Evolutionary conservation across 2,888 invertebrate species (phyloP).

Genomic region (Tetrapedia diversipes): DNA sequence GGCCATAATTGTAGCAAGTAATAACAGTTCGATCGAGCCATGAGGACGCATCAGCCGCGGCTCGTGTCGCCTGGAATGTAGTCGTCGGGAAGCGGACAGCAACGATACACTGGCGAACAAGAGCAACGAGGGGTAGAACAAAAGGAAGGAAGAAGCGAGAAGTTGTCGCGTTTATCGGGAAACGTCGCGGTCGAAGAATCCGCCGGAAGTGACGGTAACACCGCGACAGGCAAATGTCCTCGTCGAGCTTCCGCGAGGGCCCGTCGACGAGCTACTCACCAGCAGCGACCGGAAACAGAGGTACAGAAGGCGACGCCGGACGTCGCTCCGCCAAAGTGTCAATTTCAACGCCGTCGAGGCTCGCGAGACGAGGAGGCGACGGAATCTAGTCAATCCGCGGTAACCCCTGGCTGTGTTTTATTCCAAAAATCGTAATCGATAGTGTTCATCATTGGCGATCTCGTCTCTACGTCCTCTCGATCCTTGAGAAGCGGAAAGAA

Average conservation of each 20-base stretch:
- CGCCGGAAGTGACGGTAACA: slow-evolving; percentile 34
- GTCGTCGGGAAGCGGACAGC: slow-evolving; percentile 32
- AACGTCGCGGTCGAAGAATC: slow-evolving; percentile 27
- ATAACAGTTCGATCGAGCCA: slow-evolving; percentile 67
- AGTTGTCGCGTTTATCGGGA: slow-evolving; percentile 7
- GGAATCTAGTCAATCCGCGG: slow-evolving; percentile 57
- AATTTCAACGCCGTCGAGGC: slow-evolving; percentile 44
- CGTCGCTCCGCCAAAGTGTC: slow-evolving; percentile 27
- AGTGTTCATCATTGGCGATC: slow-evolving; percentile 74
- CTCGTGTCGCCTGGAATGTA: slow-evolving; percentile 67
- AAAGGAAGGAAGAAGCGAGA: not conserved
- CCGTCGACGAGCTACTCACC: slow-evolving; percentile 53
- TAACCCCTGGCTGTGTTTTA: slow-evolving; percentile 73
- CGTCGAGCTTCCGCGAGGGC: slow-evolving; percentile 60
- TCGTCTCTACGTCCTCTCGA: slow-evolving; percentile 14
- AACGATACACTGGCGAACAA: slow-evolving; percentile 2
- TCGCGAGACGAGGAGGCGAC: not conserved
- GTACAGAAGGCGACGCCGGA: slow-evolving; percentile 21
- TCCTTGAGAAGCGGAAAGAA: no score
- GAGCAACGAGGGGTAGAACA: not conserved
- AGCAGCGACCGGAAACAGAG: slow-evolving; percentile 36
- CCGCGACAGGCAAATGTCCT: slow-evolving; percentile 62
- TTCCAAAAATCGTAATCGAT: slow-evolving; percentile 72
- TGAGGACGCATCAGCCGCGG: slow-evolving; percentile 73
- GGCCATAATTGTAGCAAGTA: slow-evolving; percentile 74